These are phyloP conservation scores for Apodemia duryi DNA, from an alignment of 2,888 invertebrate genomes.

Conservation along the genomic window DNA sequence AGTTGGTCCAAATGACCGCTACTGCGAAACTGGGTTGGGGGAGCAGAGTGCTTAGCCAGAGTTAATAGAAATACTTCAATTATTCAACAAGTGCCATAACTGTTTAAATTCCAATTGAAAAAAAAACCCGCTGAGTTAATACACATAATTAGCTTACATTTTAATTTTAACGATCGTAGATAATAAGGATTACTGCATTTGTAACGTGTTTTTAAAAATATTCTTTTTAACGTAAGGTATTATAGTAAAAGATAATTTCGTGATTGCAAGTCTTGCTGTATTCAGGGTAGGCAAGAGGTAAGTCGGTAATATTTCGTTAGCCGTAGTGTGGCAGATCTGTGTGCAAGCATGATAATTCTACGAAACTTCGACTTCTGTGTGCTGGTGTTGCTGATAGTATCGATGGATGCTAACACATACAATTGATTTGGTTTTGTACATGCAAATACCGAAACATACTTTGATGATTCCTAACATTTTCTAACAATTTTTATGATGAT, in stretches of 20 bases:
- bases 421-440: constrained; percentile 11
- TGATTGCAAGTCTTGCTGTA: constrained; percentile 66
- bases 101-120: too few species aligned
- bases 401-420: constrained; percentile 16
- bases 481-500: too few species aligned
- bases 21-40: too few species aligned
- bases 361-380: constrained; percentile 30
- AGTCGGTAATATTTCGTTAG: constrained; percentile 40
- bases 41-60: too few species aligned
- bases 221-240: not conserved
- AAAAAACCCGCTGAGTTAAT: too few species aligned
- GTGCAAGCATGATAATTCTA: constrained; percentile 36
- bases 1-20: too few species aligned
- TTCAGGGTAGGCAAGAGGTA: constrained; percentile 68
- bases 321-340: constrained; percentile 33
- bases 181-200: too few species aligned
- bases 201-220: not conserved
- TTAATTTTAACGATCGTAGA: too few species aligned
- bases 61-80: too few species aligned
- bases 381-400: constrained; percentile 28
- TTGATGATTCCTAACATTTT: too few species aligned
- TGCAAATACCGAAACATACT: not conserved
- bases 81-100: too few species aligned
- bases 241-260: constrained; percentile 44
- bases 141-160: too few species aligned